Conservation (phyloP, 2,888 invertebrate species). For the Leistus spinibarbis region DNA sequence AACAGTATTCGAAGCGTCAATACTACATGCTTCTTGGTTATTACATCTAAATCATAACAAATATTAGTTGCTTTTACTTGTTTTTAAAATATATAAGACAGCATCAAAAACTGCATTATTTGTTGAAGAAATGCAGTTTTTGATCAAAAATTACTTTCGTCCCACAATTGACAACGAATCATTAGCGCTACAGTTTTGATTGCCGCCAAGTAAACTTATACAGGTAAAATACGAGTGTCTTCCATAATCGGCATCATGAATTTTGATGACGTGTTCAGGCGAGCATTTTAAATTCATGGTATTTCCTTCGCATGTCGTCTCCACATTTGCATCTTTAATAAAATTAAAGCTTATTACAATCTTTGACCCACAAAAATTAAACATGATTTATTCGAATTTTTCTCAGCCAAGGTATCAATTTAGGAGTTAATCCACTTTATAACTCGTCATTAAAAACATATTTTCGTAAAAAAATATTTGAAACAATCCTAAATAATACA, state of each 20-base stretch:
- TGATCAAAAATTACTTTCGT: background rate
- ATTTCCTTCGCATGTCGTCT: background rate
- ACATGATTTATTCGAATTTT: no score
- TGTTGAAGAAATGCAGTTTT: background rate
- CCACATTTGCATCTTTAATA: background rate
- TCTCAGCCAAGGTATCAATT: no score
- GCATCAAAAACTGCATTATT: no score
- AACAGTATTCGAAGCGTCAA: background rate
- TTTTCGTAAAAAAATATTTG: no score
- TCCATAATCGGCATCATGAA: slow-evolving; percentile 12
- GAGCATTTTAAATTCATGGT: slow-evolving; percentile 4
- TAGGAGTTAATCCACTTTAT: no score
- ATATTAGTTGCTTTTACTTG: background rate
- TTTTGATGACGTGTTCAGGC: background rate
- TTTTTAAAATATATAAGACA: no score
- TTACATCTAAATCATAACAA: background rate
- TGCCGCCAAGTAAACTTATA: background rate
- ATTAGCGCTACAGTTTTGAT: slow-evolving; percentile 2
- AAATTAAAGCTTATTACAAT: background rate
- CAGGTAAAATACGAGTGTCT: background rate
- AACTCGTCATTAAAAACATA: no score
- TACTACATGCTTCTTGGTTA: background rate
- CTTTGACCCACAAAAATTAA: background rate
- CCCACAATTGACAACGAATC: background rate
- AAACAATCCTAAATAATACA: no score